Evolutionary conservation across 2,888 invertebrate genomes (phyloP).

Genomic region (Pseudococcus viburni): DNA sequence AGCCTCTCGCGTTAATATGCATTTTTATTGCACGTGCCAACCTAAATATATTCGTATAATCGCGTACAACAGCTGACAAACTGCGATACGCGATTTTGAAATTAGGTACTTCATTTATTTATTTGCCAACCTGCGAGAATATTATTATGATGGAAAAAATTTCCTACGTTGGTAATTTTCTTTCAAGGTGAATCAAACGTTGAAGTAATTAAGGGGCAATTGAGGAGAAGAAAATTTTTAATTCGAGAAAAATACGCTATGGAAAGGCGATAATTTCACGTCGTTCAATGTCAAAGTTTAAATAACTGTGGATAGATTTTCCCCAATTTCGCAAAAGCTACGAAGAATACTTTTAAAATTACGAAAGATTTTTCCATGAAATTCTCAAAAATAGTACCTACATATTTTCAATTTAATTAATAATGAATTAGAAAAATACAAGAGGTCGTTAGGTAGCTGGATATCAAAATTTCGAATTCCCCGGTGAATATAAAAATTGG

Average conservation of each 20-base stretch:
- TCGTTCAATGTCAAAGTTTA: no score
- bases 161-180: neutral
- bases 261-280: no score
- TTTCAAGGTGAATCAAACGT: constrained; percentile 6
- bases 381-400: no score
- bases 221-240: constrained; percentile 1
- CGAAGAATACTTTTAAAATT: no score
- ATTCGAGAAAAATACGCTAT: neutral
- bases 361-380: no score
- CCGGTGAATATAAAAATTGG: no score
- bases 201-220: neutral
- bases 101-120: neutral
- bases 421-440: no score
- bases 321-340: no score
- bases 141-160: neutral
- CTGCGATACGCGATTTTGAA: neutral
- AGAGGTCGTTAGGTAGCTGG: no score
- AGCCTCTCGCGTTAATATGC: constrained; percentile 15
- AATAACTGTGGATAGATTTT: no score
- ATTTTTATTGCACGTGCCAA: constrained; percentile 14
- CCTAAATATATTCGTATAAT: neutral
- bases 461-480: no score
- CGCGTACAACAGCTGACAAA: neutral
- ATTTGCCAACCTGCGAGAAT: neutral
- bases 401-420: no score